phyloP scores from a whole-genome alignment of 53 echinoderm and acorn worm genomes.

The Holothuria scabra region DNA sequence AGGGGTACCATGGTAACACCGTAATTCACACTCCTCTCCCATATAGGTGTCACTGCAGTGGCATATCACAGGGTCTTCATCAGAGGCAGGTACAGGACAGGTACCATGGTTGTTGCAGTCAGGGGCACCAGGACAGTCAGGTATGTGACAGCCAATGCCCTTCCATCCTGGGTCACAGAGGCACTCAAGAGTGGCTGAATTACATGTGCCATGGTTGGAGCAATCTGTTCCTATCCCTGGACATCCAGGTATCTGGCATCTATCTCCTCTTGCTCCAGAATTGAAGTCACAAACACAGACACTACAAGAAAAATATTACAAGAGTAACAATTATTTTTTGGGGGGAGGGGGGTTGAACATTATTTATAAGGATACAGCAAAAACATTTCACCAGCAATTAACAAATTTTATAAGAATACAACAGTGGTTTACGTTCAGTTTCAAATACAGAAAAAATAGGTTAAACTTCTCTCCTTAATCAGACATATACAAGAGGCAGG shows the following conservation, averaged over 20 bases:
- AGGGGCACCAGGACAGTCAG: constrained; percentile 86
- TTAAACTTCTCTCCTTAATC: no score
- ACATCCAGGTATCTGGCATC: constrained; percentile 85
- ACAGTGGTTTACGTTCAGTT: background rate
- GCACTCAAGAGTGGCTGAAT: constrained; percentile 82
- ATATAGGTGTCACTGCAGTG: constrained; percentile 73
- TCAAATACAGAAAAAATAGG: no score
- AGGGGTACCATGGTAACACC: constrained; percentile 66
- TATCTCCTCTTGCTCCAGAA: constrained; percentile 75
- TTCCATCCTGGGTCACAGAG: constrained; percentile 92
- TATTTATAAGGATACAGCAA: no score
- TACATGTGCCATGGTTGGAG: constrained; percentile 83
- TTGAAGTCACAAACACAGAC: constrained; percentile 75
- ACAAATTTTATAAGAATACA: no score
- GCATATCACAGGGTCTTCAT: constrained; percentile 70
- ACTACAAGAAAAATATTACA: no score
- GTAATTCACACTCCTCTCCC: constrained; percentile 85
- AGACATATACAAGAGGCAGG: no score
- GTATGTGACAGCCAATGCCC: constrained; percentile 82
- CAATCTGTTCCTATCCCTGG: constrained; percentile 78
- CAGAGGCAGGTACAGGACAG: constrained; percentile 69
- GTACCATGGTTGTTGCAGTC: constrained; percentile 78
- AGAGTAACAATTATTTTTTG: no score
- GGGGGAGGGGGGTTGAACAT: no score
- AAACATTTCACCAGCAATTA: no score